Evolutionary conservation across 2,888 invertebrate species (phyloP), one percentile per base, ranked within the genome.

Genomic region (Eristalinus sepulchralis): DNA sequence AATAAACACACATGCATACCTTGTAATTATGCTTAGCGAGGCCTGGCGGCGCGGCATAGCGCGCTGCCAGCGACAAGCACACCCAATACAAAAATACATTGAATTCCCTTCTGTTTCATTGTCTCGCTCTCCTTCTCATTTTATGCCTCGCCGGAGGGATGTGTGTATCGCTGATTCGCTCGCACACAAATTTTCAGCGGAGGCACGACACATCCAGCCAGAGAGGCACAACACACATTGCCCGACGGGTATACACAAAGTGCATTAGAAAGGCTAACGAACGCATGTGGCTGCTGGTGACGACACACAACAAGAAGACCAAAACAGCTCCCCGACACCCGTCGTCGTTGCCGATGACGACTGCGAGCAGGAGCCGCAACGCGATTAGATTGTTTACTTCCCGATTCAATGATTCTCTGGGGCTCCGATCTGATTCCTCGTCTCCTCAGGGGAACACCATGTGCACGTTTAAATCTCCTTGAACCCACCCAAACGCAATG

Each of bases 241-340:
- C 47, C n/a, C 17, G 1, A 8, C 6, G 17, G 17, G 47, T 47
- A 17, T 62, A 63, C 60, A 72, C 67, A 80, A 63, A 70, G 60
- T 81, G 81, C 81, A 81, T 68, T 81, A 81, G 81, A 75, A 70
- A 81, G 81, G 75, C 81, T 68, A 75, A 81, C 75, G 81, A 73
- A 81, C 75, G 75, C 75, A 75, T 72, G 47, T 47, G 39, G 67
- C 67, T 63, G 57, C 6, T 39, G 27, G 13, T 63, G 31, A 31
- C 27, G 27, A 27, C 27, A 27, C 63, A 34, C 34, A 34, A 73
- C 22, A 55, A 67, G 10, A 67, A 55, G 31, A 36, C 39, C 53
- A 53, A 53, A 73, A 57, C 24, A 57, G 22, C 22, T 27, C 27
- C 6, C 57, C 62, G 55, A 8, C 20, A 60, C n/a, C n/a, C 72